These are phyloP conservation scores for Rhineura floridana DNA, from an alignment of 2,113 vertebrate species.

Conservation along the genomic window DNA sequence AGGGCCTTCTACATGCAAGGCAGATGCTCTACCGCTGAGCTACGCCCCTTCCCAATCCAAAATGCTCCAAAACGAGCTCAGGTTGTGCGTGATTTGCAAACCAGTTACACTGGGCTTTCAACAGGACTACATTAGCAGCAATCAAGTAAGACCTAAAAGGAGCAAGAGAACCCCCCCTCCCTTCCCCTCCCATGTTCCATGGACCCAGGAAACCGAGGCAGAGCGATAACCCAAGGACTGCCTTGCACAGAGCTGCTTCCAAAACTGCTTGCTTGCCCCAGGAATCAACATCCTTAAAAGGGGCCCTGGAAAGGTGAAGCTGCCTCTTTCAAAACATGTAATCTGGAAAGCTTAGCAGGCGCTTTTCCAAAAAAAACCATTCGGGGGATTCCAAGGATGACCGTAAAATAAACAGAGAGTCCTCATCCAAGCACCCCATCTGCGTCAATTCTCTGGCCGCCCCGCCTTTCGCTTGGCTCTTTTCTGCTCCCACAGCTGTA, in stretches of 20 bases:
- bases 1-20: no score
- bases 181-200: no score
- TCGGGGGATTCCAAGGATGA: neutral
- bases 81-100: neutral
- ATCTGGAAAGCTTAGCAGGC: neutral
- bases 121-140: neutral
- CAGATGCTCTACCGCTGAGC: no score
- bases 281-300: slow-evolving; percentile 25
- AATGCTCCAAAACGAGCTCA: neutral
- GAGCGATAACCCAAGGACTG: neutral
- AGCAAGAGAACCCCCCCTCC: no score
- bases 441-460: neutral
- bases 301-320: fast-evolving
- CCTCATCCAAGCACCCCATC: neutral
- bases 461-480: neutral
- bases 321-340: slow-evolving; percentile 29
- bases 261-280: neutral
- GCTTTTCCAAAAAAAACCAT: fast-evolving
- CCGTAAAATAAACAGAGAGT: neutral
- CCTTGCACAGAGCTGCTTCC: neutral
- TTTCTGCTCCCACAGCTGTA: neutral
- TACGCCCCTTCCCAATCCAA: no score
- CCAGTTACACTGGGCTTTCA: neutral
- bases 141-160: neutral
- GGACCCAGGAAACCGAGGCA: neutral